phyloP scores from a whole-genome alignment of 2,113 vertebrate genomes.

The Lasiurus cinereus region DNA sequence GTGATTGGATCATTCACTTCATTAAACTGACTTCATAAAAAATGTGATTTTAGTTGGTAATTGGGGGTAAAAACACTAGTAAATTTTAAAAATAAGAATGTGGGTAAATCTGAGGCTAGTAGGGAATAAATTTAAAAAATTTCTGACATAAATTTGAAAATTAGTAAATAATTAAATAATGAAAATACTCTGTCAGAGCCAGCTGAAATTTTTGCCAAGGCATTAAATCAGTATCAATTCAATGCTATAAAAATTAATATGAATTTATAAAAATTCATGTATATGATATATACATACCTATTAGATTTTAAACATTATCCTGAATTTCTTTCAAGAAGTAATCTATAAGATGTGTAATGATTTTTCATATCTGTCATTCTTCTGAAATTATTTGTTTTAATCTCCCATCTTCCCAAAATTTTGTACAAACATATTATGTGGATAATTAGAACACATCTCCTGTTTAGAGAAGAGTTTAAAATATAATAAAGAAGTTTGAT shows the following conservation, averaged over 20 bases:
- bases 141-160: not conserved
- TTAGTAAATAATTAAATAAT: not conserved
- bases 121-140: not conserved
- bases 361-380: not conserved
- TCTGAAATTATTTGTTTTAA: not conserved
- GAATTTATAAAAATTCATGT: not conserved
- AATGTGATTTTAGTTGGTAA: not conserved
- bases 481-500: not conserved
- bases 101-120: not conserved
- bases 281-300: not conserved
- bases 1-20: not conserved
- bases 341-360: not conserved
- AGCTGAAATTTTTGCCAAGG: not conserved
- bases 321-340: not conserved
- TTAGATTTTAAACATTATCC: not conserved
- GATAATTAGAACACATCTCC: not conserved
- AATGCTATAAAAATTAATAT: not conserved
- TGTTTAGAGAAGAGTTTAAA: constrained; percentile 28
- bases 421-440: not conserved
- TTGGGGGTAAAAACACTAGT: not conserved
- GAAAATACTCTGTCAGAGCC: not conserved
- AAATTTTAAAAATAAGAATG: not conserved
- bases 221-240: not conserved
- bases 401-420: not conserved
- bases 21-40: not conserved